These are phyloP conservation scores for Thysanoteuthis rhombus DNA, from an alignment of 2,888 invertebrate species.

Conservation along the genomic window DNA sequence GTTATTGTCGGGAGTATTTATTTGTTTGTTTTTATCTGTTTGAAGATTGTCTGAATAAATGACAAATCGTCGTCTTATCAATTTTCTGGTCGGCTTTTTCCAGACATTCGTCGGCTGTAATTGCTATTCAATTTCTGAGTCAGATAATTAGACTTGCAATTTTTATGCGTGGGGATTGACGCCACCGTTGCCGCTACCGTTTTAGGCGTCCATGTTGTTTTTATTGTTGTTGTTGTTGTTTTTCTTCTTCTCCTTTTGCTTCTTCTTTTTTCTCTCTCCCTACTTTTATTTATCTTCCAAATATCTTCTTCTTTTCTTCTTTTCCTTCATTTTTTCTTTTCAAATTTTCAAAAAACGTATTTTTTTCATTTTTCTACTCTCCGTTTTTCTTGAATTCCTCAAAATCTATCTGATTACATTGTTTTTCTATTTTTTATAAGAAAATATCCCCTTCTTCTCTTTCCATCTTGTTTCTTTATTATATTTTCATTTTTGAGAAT, in stretches of 20 bases:
- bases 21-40: background rate
- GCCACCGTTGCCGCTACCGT: too few relatives aligned
- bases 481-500: too few relatives aligned
- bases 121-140: background rate
- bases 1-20: background rate
- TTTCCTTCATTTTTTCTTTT: background rate
- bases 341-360: too few relatives aligned
- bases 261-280: background rate
- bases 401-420: too few relatives aligned
- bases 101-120: background rate
- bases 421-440: too few relatives aligned
- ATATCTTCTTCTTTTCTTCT: background rate
- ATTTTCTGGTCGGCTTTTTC: background rate
- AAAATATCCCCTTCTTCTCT: too few relatives aligned
- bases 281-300: background rate
- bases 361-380: too few relatives aligned
- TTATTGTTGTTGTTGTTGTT: too few relatives aligned
- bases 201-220: too few relatives aligned
- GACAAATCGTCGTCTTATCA: background rate
- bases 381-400: too few relatives aligned
- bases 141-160: background rate
- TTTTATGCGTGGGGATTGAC: background rate
- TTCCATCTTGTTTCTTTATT: too few relatives aligned
- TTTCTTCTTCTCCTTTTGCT: background rate
- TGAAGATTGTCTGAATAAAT: background rate